These are phyloP conservation scores for Leucosticte australis DNA, from an alignment of 2,113 vertebrate genomes.

Conservation along the genomic window DNA sequence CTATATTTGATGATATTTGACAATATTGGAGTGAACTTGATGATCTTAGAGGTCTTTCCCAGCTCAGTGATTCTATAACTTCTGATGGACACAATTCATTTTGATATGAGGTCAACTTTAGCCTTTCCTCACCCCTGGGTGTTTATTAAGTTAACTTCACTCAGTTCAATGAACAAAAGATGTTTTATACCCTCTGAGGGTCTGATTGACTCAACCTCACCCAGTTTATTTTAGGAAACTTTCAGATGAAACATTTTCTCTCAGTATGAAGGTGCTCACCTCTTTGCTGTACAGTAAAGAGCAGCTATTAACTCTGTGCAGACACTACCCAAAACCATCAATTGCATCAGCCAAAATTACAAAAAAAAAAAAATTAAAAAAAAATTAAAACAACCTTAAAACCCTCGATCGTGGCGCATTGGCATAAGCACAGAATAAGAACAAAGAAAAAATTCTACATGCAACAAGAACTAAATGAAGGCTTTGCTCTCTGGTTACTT, in stretches of 20 bases:
- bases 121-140: not conserved
- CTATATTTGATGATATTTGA: not conserved
- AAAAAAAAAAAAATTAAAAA: not conserved
- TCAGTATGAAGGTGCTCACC: not conserved
- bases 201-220: not conserved
- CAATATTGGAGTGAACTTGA: not conserved
- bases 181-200: not conserved
- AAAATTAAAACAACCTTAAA: not conserved
- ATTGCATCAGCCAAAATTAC: not conserved
- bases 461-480: constrained; percentile 30
- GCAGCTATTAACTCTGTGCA: not conserved
- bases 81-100: not conserved
- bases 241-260: not conserved
- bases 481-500: not conserved
- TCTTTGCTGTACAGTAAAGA: not conserved
- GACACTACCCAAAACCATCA: not conserved
- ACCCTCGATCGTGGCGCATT: not conserved
- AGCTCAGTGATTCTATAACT: not conserved
- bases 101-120: not conserved
- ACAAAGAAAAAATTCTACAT: constrained; percentile 26
- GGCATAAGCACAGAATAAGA: constrained; percentile 44
- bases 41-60: not conserved
- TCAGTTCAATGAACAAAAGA: not conserved
- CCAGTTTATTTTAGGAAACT: not conserved
- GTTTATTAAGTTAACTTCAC: not conserved